phyloP scores from a whole-genome alignment of 2,113 vertebrate species.

The Galemys pyrenaicus region DNA sequence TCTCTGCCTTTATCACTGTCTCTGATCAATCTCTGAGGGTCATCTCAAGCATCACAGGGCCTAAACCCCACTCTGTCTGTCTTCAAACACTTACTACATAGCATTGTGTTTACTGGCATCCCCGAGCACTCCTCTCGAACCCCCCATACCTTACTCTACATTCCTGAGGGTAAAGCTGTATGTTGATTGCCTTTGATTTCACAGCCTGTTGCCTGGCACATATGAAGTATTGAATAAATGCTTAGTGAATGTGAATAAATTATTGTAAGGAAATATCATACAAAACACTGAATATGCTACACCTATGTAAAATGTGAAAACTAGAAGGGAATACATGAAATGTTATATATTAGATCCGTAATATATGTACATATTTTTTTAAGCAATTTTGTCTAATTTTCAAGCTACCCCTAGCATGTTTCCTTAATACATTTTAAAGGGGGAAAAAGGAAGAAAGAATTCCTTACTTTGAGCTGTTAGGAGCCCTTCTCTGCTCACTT shows the following conservation, averaged over 20 bases:
- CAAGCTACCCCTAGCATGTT: not conserved
- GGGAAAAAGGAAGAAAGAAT: no score
- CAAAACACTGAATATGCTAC: not conserved
- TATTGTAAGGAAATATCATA: not conserved
- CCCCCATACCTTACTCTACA: not conserved
- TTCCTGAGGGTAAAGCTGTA: not conserved
- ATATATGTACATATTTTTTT: no score
- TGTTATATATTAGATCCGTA: not conserved
- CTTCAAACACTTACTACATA: not conserved
- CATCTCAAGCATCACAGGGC: not conserved
- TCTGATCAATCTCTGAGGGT: not conserved
- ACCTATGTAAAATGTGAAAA: slow-evolving; percentile 11
- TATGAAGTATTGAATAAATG: not conserved
- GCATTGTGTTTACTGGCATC: not conserved
- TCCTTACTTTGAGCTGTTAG: not conserved
- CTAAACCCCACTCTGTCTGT: not conserved
- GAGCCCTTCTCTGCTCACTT: not conserved
- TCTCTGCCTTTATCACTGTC: not conserved
- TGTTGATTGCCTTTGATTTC: slow-evolving; percentile 8
- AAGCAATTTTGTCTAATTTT: not conserved
- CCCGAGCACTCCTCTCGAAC: not conserved
- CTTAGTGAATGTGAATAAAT: slow-evolving; percentile 30
- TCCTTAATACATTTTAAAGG: not conserved
- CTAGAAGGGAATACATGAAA: not conserved
- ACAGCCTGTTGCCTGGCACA: not conserved